A percentile compares a stretch with the other conserved stretches of the same genome.
These are phyloP conservation scores for Cydia strobilella DNA, from an alignment of 1,140 invertebrate genomes.

Conservation along the genomic window DNA sequence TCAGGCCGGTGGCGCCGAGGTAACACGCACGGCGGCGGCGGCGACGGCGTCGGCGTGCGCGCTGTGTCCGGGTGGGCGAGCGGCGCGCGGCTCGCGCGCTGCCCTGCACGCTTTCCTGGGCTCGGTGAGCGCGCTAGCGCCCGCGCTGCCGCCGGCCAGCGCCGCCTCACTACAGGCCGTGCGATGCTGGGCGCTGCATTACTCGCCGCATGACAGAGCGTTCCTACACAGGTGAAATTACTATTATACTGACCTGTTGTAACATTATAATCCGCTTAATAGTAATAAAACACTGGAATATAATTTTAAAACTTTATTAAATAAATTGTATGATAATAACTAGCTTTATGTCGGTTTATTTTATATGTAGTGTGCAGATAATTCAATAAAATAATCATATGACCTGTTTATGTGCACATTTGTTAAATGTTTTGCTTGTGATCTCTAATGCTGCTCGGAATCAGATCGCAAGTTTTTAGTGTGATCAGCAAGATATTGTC, in stretches of 20 bases:
- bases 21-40: conserved; percentile 34
- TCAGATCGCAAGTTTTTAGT: conserved; percentile 94
- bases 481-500: conserved; percentile 98
- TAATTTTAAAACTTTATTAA: too few species aligned
- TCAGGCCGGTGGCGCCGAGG: conserved; percentile 43
- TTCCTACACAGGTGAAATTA: conserved; percentile 90
- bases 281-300: too few species aligned
- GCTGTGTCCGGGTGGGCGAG: conserved; percentile 60
- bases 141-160: conserved; percentile 92
- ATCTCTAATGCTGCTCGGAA: conserved; percentile 58
- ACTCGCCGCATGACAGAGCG: conserved; percentile 92
- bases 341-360: too few species aligned
- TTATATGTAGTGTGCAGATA: too few species aligned
- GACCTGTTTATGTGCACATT: background rate
- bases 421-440: conserved; percentile 34
- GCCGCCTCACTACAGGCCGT: conserved; percentile 95
- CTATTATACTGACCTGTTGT: background rate
- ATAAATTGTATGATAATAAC: too few species aligned
- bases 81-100: conserved; percentile 82
- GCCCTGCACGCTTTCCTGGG: conserved; percentile 94
- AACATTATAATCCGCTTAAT: too few species aligned
- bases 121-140: conserved; percentile 95
- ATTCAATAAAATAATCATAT: too few species aligned
- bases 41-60: conserved; percentile 55
- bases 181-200: conserved; percentile 95